phyloP scores from a whole-genome alignment of 2,113 vertebrate species.

The Sminthopsis crassicaudata region DNA sequence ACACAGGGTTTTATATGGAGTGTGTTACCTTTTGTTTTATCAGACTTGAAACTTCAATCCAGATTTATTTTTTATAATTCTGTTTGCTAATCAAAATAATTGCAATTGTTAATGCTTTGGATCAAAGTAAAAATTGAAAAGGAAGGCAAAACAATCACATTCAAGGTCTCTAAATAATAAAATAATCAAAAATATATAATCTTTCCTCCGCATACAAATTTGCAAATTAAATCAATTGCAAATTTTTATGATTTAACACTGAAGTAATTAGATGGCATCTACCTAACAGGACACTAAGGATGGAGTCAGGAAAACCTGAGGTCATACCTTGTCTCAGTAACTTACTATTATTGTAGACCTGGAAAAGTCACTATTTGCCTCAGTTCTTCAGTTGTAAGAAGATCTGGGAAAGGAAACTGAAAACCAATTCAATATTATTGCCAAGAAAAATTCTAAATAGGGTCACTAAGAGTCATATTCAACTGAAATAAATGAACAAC shows the following conservation, averaged over 20 bases:
- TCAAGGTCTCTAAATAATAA: neutral
- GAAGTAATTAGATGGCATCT: no score
- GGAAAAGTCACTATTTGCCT: neutral
- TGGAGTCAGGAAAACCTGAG: neutral
- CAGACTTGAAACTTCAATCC: neutral
- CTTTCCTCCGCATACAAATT: neutral
- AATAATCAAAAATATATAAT: neutral
- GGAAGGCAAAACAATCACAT: neutral
- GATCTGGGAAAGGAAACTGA: neutral
- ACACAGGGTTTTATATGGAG: neutral
- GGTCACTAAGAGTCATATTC: neutral
- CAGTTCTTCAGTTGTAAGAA: neutral
- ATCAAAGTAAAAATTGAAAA: neutral
- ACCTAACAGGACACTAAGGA: no score
- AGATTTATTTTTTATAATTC: neutral
- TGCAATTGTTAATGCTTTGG: neutral
- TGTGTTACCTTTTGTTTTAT: no score
- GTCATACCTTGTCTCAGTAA: neutral
- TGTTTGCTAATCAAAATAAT: neutral
- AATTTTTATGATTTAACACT: constrained; percentile 10
- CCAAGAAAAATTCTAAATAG: neutral
- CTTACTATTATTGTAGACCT: neutral
- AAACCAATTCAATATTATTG: neutral
- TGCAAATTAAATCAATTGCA: constrained; percentile 54
- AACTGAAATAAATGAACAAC: neutral